Conservation (phyloP, 2,797 vertebrate genomes). For the Manis javanica region DNA sequence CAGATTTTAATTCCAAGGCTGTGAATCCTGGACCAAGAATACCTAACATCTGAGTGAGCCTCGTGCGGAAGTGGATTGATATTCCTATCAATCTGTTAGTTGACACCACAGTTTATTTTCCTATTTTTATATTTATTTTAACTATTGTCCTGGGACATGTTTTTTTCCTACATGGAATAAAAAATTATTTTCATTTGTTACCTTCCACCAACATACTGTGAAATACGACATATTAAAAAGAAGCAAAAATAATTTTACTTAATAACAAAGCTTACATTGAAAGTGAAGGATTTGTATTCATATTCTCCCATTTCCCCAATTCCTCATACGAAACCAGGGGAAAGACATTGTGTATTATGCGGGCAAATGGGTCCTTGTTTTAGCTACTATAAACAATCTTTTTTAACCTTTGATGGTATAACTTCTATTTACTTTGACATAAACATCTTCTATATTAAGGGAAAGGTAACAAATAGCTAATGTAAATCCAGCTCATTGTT, state of each 20-base stretch:
- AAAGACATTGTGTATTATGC: not conserved
- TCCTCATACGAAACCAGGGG: not conserved
- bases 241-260: slow-evolving; percentile 43
- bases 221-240: slow-evolving; percentile 18
- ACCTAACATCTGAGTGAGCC: not conserved
- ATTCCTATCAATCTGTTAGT: not conserved
- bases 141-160: not conserved
- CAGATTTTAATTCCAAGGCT: slow-evolving; percentile 12
- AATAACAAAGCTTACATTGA: slow-evolving; percentile 11
- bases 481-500: not conserved
- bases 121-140: not conserved
- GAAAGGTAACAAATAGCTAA: not conserved
- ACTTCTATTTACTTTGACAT: not conserved
- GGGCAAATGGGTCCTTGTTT: not conserved
- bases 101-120: slow-evolving; percentile 3
- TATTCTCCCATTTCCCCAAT: not conserved
- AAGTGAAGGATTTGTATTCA: not conserved
- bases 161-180: not conserved
- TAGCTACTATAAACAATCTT: not conserved
- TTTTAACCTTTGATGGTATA: slow-evolving; percentile 16
- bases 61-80: not conserved
- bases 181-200: slow-evolving; percentile 46
- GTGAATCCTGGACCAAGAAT: not conserved
- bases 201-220: not conserved
- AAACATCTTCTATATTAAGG: not conserved